A percentile compares a stretch with the other conserved stretches of the same genome.
Conservation (phyloP, 2,113 vertebrate genomes). For the Fregetta grallaria region DNA sequence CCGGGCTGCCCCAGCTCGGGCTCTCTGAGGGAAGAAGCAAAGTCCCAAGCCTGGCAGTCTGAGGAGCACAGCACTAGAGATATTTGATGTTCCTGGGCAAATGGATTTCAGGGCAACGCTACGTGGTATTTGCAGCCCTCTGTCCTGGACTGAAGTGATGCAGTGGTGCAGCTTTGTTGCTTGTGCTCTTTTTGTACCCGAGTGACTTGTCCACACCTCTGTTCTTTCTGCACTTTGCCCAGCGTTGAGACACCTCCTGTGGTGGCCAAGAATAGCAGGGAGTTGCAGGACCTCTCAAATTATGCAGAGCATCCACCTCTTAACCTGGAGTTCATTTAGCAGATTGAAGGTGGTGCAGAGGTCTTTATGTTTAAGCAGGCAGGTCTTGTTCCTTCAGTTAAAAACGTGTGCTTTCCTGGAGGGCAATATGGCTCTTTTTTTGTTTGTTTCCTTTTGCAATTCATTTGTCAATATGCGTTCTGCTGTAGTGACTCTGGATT, state of each 20-base stretch:
- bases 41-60: background rate
- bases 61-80: background rate
- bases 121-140: background rate
- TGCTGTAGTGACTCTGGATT: background rate
- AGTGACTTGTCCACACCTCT: background rate
- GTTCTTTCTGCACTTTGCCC: fast-evolving
- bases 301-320: background rate
- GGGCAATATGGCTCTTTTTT: background rate
- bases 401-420: background rate
- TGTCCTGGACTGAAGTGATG: background rate
- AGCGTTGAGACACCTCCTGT: background rate
- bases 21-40: background rate
- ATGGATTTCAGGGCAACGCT: background rate
- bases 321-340: background rate
- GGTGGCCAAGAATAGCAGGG: background rate
- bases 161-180: background rate
- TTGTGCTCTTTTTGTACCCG: background rate
- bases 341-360: background rate
- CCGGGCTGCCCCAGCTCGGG: background rate
- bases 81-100: background rate
- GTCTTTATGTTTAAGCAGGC: background rate
- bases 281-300: background rate
- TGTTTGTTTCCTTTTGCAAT: background rate
- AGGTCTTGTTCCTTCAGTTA: background rate
- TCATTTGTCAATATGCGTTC: background rate